Percentiles rank a stretch among this genome's conserved stretches.
Conservation (phyloP, 2,113 vertebrate genomes). For the Bubo blakistoni region DNA sequence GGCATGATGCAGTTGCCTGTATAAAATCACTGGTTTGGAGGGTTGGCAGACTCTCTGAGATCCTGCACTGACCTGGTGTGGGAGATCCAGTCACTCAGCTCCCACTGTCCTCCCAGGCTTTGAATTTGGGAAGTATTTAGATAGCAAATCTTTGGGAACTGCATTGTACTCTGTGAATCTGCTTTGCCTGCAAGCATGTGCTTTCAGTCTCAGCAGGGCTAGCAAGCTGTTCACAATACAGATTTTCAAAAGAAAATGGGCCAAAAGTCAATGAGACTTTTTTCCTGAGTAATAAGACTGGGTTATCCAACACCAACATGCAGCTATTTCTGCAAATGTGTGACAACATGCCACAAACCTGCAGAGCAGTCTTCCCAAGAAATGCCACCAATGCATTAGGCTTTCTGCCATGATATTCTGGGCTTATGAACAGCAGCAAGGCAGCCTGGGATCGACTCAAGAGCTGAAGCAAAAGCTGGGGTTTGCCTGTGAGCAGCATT, state of each 20-base stretch:
- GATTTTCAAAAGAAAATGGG: neutral
- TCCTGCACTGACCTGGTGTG: neutral
- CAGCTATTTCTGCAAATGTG: slow-evolving; percentile 8
- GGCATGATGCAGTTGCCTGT: neutral
- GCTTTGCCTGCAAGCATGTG: neutral
- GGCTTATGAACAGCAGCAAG: neutral
- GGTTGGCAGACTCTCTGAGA: neutral
- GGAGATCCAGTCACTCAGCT: neutral
- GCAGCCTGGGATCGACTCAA: neutral
- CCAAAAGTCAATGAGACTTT: neutral
- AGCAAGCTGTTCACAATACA: neutral
- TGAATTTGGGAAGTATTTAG: neutral
- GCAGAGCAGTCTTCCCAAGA: neutral
- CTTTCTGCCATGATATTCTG: slow-evolving; percentile 41
- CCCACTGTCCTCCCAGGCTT: neutral
- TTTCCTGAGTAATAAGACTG: neutral
- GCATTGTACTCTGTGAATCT: neutral
- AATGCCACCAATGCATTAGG: slow-evolving; percentile 39
- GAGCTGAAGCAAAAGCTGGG: neutral
- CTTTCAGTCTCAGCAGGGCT: neutral
- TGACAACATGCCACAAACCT: slow-evolving; percentile 18
- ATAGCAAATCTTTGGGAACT: neutral
- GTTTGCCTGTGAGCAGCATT: neutral
- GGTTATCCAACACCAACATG: slow-evolving; percentile 33
- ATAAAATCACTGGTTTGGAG: neutral